Percentiles rank a stretch among this genome's conserved stretches.
Evolutionary conservation across 1,140 invertebrate genomes (phyloP).

Genomic region (Pseudomyrmex gracilis): DNA sequence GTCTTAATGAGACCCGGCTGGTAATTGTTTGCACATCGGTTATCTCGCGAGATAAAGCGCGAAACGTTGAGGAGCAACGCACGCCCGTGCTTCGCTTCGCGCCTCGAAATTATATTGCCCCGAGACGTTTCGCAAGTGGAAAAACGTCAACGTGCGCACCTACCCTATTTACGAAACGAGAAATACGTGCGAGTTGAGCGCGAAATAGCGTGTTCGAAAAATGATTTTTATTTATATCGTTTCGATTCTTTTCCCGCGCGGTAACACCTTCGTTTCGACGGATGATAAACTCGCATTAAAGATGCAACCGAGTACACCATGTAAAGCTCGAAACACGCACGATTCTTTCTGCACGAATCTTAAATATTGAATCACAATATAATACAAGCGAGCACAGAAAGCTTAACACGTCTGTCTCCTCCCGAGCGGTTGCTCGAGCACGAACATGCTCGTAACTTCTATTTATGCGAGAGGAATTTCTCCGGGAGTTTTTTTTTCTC

Average conservation of each 20-base stretch:
- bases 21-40: constrained; percentile 57
- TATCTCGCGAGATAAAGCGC: constrained; percentile 44
- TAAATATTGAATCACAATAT: constrained; percentile 6
- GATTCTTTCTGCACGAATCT: constrained; percentile 2
- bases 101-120: not conserved
- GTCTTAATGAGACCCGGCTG: constrained; percentile 49
- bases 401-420: not conserved
- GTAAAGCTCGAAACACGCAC: not conserved
- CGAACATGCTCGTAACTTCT: not conserved
- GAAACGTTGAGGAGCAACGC: constrained; percentile 6
- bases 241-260: too few relatives aligned
- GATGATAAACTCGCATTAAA: too few relatives aligned
- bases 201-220: not conserved
- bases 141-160: not conserved
- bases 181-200: not conserved
- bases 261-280: too few relatives aligned
- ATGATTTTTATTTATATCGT: too few relatives aligned
- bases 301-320: too few relatives aligned
- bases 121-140: not conserved
- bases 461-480: not conserved
- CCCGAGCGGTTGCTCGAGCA: not conserved
- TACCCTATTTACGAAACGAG: constrained; percentile 6
- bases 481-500: not conserved
- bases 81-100: not conserved
- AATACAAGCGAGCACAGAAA: not conserved